A percentile compares a stretch with the other conserved stretches of the same genome.
Conservation (phyloP, 2,888 invertebrate genomes). For the Tiliacea citrago region DNA sequence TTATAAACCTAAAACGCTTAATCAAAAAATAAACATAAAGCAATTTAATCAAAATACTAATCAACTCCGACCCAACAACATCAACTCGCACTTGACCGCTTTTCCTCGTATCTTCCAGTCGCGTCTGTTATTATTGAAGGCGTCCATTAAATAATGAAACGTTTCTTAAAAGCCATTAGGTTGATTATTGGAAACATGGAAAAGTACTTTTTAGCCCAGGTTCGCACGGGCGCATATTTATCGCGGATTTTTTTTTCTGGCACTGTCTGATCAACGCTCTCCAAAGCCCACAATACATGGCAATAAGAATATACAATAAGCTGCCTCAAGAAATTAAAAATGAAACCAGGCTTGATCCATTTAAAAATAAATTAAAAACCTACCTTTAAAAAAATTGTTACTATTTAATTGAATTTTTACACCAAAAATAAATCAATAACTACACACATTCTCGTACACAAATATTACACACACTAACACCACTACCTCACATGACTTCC, state of each 20-base stretch:
- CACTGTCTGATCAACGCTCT: neutral
- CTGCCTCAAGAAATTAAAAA: too few relatives aligned
- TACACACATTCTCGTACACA: too few relatives aligned
- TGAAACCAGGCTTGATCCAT: too few relatives aligned
- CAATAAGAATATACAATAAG: too few relatives aligned
- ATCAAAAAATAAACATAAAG: neutral
- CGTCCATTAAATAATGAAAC: conserved; percentile 72
- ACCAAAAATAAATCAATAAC: too few relatives aligned
- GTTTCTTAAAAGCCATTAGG: conserved; percentile 68
- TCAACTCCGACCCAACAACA: conserved; percentile 1
- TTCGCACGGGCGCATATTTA: neutral
- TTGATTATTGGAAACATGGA: conserved; percentile 66
- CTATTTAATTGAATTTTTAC: too few relatives aligned
- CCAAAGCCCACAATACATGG: too few relatives aligned
- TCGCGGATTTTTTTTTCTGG: neutral
- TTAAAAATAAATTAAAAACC: too few relatives aligned
- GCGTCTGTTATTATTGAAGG: conserved; percentile 61
- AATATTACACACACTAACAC: too few relatives aligned
- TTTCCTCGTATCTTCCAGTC: conserved; percentile 64
- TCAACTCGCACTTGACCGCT: conserved; percentile 35
- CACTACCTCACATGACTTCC: too few relatives aligned
- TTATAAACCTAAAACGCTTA: neutral
- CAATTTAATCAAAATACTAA: neutral
- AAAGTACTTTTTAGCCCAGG: conserved; percentile 28
- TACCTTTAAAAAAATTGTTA: too few relatives aligned